Conservation (phyloP, 2,797 vertebrate genomes). For the Amniataba percoides region DNA sequence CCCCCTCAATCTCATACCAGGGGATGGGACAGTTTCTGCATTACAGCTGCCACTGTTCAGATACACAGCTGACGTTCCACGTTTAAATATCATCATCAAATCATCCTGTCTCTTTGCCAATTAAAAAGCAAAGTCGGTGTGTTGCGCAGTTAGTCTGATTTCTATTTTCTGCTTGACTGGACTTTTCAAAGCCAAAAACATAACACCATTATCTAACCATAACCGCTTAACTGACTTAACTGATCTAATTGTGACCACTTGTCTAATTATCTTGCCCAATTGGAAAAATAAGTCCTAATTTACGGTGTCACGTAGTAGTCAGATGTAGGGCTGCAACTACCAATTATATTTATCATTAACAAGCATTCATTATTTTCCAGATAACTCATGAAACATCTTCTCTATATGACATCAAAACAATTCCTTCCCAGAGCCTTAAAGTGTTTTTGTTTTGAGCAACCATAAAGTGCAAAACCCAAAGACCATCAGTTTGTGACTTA, state of each 20-base stretch:
- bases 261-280: background rate
- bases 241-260: background rate
- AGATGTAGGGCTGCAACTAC: too few species aligned
- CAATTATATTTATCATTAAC: too few species aligned
- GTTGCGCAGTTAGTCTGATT: background rate
- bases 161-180: background rate
- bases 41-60: conserved; percentile 27
- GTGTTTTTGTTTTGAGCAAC: background rate
- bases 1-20: background rate
- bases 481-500: background rate
- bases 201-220: background rate
- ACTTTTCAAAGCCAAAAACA: background rate
- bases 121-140: background rate
- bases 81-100: conserved; percentile 5
- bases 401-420: too few species aligned
- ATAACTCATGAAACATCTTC: too few species aligned
- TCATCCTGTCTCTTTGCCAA: background rate
- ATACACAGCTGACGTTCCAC: conserved; percentile 7
- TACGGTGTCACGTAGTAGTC: too few species aligned
- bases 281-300: background rate
- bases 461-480: background rate
- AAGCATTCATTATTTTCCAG: too few species aligned
- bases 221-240: background rate
- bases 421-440: background rate
- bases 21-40: background rate